A percentile compares a stretch with the other conserved stretches of the same genome.
These are phyloP conservation scores for Pollenia amentaria DNA, from an alignment of 2,888 invertebrate genomes.

Conservation along the genomic window DNA sequence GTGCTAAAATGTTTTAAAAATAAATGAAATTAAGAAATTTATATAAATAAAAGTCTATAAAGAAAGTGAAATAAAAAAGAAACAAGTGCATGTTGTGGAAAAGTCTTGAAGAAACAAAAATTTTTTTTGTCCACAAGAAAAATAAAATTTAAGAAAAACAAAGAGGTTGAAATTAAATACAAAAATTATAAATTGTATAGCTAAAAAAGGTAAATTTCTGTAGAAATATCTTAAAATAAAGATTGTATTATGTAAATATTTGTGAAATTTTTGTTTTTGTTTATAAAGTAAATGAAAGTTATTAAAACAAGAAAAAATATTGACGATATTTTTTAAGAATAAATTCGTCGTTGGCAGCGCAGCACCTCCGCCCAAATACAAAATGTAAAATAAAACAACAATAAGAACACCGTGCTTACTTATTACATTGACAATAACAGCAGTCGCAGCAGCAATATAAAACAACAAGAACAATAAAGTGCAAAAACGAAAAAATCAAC, in stretches of 20 bases:
- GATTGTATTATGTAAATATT: not conserved
- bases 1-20: constrained; percentile 3
- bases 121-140: constrained; percentile 49
- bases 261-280: not conserved
- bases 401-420: constrained; percentile 34
- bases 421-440: constrained; percentile 52
- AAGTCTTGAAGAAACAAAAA: constrained; percentile 40
- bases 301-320: constrained; percentile 20
- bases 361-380: constrained; percentile 68
- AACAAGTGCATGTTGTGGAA: constrained; percentile 41
- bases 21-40: constrained; percentile 21
- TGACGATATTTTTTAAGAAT: constrained; percentile 31
- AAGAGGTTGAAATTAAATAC: constrained; percentile 50
- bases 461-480: constrained; percentile 46
- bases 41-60: constrained; percentile 10
- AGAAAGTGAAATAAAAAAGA: constrained; percentile 19
- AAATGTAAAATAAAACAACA: constrained; percentile 42
- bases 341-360: constrained; percentile 39
- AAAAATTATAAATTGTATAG: constrained; percentile 45
- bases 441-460: constrained; percentile 6
- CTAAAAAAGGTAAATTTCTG: constrained; percentile 75
- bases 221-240: constrained; percentile 15
- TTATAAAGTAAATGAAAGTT: not conserved
- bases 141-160: constrained; percentile 57
- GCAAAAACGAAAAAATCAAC: constrained; percentile 40